phyloP scores from a whole-genome alignment of 2,888 invertebrate species.

The Dasysyrphus albostriatus region DNA sequence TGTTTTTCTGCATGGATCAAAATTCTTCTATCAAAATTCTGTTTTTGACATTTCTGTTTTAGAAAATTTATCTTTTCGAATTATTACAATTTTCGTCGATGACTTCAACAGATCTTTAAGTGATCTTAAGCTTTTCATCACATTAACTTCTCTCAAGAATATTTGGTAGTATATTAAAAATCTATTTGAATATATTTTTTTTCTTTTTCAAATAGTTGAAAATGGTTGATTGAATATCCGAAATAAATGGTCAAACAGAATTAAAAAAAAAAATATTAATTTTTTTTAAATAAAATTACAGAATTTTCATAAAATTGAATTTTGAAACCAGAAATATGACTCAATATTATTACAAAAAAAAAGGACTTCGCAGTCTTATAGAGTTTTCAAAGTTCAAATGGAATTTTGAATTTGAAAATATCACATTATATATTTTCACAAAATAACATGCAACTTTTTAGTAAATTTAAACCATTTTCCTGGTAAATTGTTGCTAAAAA shows the following conservation, averaged over 20 bases:
- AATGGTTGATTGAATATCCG: background rate
- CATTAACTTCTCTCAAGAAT: background rate
- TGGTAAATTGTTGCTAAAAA: no score
- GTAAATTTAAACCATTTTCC: no score
- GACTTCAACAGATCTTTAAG: background rate
- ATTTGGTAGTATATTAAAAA: background rate
- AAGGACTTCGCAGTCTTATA: background rate
- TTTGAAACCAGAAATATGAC: slow-evolving; percentile 34
- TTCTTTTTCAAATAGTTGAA: background rate
- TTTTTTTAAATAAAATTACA: slow-evolving; percentile 2
- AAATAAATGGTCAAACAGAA: background rate
- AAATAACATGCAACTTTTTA: no score
- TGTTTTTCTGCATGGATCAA: slow-evolving; percentile 7
- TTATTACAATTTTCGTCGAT: background rate
- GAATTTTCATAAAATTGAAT: slow-evolving; percentile 34
- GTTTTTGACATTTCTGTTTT: slow-evolving; percentile 10
- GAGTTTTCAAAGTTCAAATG: background rate
- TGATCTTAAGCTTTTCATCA: background rate
- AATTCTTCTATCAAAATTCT: slow-evolving; percentile 43
- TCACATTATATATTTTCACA: no score
- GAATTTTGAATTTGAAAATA: background rate
- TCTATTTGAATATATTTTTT: background rate
- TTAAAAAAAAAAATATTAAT: slow-evolving; percentile 1
- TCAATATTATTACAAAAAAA: background rate
- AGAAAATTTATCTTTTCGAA: slow-evolving; percentile 1